Conservation (phyloP, 2,797 vertebrate species). For the Agapornis canus region DNA sequence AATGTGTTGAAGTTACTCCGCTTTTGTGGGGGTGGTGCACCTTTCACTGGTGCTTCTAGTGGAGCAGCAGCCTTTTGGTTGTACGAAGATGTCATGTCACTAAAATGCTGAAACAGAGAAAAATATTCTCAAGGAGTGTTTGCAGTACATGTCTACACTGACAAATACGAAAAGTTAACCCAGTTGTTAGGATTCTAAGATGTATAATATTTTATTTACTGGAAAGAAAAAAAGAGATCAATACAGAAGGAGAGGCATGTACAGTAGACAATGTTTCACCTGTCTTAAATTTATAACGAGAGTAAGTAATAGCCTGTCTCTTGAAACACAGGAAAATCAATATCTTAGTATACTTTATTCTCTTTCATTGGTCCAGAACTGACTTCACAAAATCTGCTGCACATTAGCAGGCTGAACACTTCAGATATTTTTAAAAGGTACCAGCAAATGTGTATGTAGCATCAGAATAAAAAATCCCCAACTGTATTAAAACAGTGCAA, state of each 20-base stretch:
- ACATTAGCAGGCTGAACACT: not conserved
- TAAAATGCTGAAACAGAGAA: conserved; percentile 84
- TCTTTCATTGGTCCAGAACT: not conserved
- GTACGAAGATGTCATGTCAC: conserved; percentile 80
- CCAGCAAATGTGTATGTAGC: not conserved
- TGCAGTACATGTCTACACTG: not conserved
- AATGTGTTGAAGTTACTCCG: not conserved
- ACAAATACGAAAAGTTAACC: not conserved
- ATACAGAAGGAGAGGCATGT: not conserved
- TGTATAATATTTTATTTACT: not conserved
- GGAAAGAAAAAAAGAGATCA: not conserved
- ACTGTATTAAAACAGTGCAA: not conserved
- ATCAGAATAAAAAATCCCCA: not conserved
- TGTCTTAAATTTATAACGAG: not conserved
- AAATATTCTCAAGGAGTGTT: not conserved
- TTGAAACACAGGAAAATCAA: not conserved
- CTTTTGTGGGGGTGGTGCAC: not conserved
- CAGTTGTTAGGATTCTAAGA: not conserved
- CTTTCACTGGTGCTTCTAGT: conserved; percentile 14
- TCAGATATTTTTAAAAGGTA: not conserved
- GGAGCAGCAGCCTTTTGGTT: conserved; percentile 43
- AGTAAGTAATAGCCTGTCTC: not conserved
- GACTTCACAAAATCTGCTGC: not conserved
- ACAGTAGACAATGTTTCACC: not conserved
- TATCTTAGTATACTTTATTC: not conserved